Percentiles rank a stretch among this genome's conserved stretches.
Evolutionary conservation across 2,113 vertebrate species (phyloP).

Genomic region (Hyla sarda): DNA sequence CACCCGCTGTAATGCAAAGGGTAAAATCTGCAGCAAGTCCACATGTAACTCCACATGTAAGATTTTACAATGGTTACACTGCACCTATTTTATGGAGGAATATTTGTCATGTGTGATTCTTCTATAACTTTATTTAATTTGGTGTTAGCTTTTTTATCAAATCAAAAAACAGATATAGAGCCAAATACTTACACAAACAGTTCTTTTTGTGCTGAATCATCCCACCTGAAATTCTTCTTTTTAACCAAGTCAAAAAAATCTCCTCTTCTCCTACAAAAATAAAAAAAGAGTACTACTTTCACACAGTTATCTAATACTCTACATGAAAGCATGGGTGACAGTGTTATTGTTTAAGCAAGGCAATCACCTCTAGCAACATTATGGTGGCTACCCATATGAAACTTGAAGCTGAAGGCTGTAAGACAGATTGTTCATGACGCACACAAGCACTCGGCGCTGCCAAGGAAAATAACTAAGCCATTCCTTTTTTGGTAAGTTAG

Average conservation of each 20-base stretch:
- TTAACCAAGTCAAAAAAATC: constrained; percentile 95
- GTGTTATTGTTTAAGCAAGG: constrained; percentile 10
- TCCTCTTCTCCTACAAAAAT: constrained; percentile 79
- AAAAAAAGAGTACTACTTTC: constrained; percentile 20
- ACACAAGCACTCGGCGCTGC: constrained; percentile 23
- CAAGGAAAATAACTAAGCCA: constrained; percentile 36
- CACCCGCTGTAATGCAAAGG: too few relatives aligned
- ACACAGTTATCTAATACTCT: background rate
- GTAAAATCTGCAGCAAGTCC: too few relatives aligned
- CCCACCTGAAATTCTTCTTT: constrained; percentile 89
- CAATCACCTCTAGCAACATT: background rate
- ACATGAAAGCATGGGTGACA: background rate
- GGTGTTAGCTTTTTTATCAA: background rate
- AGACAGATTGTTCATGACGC: constrained; percentile 30
- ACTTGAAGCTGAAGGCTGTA: constrained; percentile 22
- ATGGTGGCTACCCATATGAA: constrained; percentile 3
- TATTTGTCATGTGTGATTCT: too few relatives aligned
- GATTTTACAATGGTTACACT: too few relatives aligned
- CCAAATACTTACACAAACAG: constrained; percentile 84
- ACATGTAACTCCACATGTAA: too few relatives aligned
- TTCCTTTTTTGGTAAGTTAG: constrained; percentile 52
- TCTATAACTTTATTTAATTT: too few relatives aligned
- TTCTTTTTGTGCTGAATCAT: constrained; percentile 88
- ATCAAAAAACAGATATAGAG: background rate
- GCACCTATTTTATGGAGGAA: too few relatives aligned